These are phyloP conservation scores for Plebejus anna DNA, from an alignment of 2,888 invertebrate genomes.

Conservation along the genomic window DNA sequence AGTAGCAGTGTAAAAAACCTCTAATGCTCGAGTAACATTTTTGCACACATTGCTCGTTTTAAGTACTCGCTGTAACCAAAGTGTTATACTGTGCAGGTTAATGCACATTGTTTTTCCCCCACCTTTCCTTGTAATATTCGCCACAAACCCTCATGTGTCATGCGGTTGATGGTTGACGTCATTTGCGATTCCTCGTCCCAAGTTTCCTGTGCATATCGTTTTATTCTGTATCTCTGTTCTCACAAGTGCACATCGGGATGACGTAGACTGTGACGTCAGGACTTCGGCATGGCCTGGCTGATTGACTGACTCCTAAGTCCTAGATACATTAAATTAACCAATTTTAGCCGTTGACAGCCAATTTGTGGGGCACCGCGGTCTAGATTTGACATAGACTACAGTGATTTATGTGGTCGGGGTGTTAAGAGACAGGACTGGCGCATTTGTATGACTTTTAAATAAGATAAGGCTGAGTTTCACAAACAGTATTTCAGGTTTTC, in stretches of 20 bases:
- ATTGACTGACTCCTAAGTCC: slow-evolving; percentile 14
- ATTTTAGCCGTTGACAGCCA: slow-evolving; percentile 14
- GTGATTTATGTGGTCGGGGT: neutral
- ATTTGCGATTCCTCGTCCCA: neutral
- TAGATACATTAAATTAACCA: slow-evolving; percentile 23
- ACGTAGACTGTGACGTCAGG: slow-evolving; percentile 18
- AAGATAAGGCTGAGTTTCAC: no score
- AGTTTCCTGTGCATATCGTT: slow-evolving; percentile 2
- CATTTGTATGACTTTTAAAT: neutral
- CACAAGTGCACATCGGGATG: neutral
- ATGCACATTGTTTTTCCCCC: neutral
- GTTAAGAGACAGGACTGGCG: neutral
- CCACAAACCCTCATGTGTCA: neutral
- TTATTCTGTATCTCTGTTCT: no score
- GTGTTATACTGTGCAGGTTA: no score
- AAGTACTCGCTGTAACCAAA: no score
- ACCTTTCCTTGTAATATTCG: neutral
- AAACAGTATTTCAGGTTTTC: no score
- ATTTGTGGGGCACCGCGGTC: slow-evolving; percentile 8
- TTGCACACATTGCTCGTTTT: no score
- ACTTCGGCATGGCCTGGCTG: slow-evolving; percentile 10
- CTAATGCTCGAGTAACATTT: no score
- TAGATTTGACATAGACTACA: neutral
- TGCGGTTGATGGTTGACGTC: neutral
- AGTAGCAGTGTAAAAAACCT: no score